Conservation (phyloP, 1,140 invertebrate genomes). For the Drosophila gunungcola region DNA sequence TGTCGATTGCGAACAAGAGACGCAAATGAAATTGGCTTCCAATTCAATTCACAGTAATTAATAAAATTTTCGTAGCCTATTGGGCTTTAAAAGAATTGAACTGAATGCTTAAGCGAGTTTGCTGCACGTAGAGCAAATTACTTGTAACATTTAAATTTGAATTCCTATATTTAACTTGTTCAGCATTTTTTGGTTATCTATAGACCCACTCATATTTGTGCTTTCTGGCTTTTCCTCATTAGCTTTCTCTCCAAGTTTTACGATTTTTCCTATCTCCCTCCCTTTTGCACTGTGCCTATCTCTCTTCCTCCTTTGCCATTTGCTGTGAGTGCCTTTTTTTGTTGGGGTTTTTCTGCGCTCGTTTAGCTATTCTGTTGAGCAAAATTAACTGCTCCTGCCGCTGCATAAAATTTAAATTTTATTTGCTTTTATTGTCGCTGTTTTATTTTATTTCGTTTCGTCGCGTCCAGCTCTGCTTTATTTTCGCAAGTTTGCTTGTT, state of each 20-base stretch:
- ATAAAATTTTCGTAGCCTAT: not conserved
- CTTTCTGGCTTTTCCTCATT: slow-evolving; percentile 27
- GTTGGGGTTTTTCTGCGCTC: slow-evolving; percentile 7
- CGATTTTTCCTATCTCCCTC: slow-evolving; percentile 1
- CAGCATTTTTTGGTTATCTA: slow-evolving; percentile 6
- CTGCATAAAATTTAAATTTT: slow-evolving; percentile 53
- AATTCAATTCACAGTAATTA: not conserved
- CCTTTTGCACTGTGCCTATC: not conserved
- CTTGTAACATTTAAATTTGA: slow-evolving; percentile 7
- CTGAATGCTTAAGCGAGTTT: not conserved
- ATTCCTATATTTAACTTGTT: slow-evolving; percentile 5
- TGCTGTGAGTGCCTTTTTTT: not conserved
- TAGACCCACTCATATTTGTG: slow-evolving; percentile 14
- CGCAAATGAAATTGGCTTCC: slow-evolving; percentile 1
- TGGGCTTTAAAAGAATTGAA: not conserved
- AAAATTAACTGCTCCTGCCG: slow-evolving; percentile 55
- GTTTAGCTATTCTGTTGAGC: slow-evolving; percentile 24
- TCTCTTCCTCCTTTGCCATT: slow-evolving; percentile 2
- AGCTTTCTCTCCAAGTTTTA: slow-evolving; percentile 4
- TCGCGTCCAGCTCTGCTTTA: slow-evolving; percentile 22
- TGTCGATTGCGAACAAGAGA: not conserved
- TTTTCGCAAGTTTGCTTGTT: slow-evolving; percentile 36
- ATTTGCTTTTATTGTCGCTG: slow-evolving; percentile 47
- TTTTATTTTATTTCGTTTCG: slow-evolving; percentile 43
- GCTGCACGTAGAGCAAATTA: not conserved